These are phyloP conservation scores for Himalopsyche kuldschensis DNA, from an alignment of 2,888 invertebrate species.

Conservation along the genomic window DNA sequence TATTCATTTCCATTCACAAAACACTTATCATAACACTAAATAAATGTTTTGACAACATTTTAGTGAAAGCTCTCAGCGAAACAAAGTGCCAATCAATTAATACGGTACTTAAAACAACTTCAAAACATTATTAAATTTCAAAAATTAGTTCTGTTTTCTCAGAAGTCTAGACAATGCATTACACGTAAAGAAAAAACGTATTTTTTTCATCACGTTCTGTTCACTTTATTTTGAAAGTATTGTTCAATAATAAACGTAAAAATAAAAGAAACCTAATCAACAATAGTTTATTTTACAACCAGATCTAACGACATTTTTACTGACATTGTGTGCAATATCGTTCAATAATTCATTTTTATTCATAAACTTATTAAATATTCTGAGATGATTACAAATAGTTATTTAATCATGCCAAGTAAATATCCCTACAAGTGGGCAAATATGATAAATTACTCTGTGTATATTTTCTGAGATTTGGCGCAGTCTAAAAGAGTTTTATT, in stretches of 20 bases:
- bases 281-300: too few species aligned
- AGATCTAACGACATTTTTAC: too few species aligned
- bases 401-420: background rate
- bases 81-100: background rate
- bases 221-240: too few species aligned
- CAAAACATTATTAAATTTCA: background rate
- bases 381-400: too few species aligned
- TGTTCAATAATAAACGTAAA: too few species aligned
- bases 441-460: background rate
- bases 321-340: too few species aligned
- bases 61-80: background rate
- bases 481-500: background rate
- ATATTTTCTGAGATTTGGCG: background rate
- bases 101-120: background rate
- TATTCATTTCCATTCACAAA: too few species aligned
- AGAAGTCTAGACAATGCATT: background rate
- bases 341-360: too few species aligned
- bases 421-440: background rate
- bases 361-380: too few species aligned
- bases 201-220: background rate
- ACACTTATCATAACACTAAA: too few species aligned
- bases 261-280: too few species aligned
- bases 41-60: too few species aligned
- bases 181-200: background rate
- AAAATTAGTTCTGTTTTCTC: background rate